phyloP scores from a whole-genome alignment of 2,113 vertebrate genomes.

The Potamarius usumacintae region DNA sequence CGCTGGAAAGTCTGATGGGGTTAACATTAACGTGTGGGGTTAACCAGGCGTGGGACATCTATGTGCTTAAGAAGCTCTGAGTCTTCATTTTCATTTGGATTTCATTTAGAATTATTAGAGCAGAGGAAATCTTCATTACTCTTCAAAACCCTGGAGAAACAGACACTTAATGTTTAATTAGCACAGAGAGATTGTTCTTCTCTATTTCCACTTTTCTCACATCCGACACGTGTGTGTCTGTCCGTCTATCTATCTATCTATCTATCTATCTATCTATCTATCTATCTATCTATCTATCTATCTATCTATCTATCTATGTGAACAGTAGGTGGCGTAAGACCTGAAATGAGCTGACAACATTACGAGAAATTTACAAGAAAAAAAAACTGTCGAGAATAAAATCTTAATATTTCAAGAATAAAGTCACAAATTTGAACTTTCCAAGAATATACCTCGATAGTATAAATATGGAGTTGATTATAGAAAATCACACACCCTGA shows the following conservation, averaged over 20 bases:
- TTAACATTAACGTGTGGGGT: neutral
- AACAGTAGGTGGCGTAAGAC: too few relatives aligned
- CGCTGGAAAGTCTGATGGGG: too few relatives aligned
- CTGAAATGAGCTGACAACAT: too few relatives aligned
- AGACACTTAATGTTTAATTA: neutral
- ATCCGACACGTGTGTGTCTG: neutral
- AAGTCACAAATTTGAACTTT: too few relatives aligned
- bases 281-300: neutral
- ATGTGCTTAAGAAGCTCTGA: neutral
- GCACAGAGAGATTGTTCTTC: neutral
- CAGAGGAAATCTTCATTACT: slow-evolving; percentile 43
- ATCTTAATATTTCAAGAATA: too few relatives aligned
- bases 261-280: neutral
- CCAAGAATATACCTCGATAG: too few relatives aligned
- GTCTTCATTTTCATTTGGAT: slow-evolving; percentile 23
- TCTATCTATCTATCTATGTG: too few relatives aligned
- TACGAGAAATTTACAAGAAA: too few relatives aligned
- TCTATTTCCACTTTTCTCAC: too few relatives aligned
- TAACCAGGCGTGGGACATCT: neutral
- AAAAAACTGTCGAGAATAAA: too few relatives aligned
- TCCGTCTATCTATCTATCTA: neutral
- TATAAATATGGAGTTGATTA: too few relatives aligned
- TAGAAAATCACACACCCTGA: too few relatives aligned
- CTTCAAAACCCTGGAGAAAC: slow-evolving; percentile 31
- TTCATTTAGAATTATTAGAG: slow-evolving; percentile 53